Base-by-base conservation (phyloP, 2,113 vertebrate genomes). In the Eira barbara region DNA sequence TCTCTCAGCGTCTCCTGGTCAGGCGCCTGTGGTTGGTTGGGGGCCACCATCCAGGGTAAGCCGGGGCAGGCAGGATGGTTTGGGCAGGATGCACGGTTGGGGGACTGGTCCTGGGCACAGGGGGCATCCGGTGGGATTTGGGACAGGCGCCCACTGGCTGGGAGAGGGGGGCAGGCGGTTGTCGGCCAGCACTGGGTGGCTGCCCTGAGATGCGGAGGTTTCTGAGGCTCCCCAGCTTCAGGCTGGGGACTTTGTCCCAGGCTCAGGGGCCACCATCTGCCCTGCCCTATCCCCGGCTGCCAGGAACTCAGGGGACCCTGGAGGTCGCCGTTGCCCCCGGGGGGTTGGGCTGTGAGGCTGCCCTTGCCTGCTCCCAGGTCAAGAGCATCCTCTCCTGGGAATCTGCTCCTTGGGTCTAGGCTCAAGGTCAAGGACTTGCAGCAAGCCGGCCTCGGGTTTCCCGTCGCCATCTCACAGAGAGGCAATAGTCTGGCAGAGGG, bases 81-180 rank as follows among this genome's bases (percentile, higher is more conserved):
- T 55, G 52, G 88, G 73, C 55, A 4, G 42, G 34, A 49, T 76
- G 52, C 15, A 55, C 17, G 17, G 52, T 55, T 52, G 49, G 17
- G 52, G 47, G 81, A 45, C 20, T 6, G 91, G 39, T n/a, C n/a
- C 78, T 1, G 10, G 74, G 25, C 27, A 47, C 25, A 69, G 92
- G 96, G 49, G 81, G 52, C 52, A 42, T 27, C 80, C 69, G 18
- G 36, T 27, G 87, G 71, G 9, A 36, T 78, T 95, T 94, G 87
- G 96, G 88, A 47, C 47, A 18, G 2, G 92, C 0, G 3, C 52
- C 57, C 21, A 1, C 59, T 0, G 91, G 1, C 0, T 11, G 0
- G 0, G 61, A 20, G 23, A 42, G 8, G 42, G 52, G 31, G 74
- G 42, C 4, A 1, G 57, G n/a, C 17, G 34, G 3, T n/a, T 4